Evolutionary conservation across 2,113 vertebrate genomes (phyloP).

Genomic region (Chiloscyllium plagiosum): DNA sequence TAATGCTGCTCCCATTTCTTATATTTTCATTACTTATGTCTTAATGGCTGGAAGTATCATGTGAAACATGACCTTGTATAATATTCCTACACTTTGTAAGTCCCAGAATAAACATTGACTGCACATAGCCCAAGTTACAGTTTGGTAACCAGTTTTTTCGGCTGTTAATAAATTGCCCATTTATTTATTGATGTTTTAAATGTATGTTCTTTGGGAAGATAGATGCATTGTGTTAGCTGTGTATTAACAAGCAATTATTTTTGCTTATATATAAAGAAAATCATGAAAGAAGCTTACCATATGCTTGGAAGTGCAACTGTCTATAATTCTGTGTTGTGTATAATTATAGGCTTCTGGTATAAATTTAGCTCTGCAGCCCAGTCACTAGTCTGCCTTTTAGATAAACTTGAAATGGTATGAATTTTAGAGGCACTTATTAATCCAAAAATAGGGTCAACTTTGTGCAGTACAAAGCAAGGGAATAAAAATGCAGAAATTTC

Average conservation of each 20-base stretch:
- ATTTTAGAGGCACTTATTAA: background rate
- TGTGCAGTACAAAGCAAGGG: background rate
- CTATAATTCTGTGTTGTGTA: background rate
- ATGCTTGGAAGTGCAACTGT: background rate
- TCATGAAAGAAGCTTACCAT: background rate
- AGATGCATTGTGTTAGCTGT: background rate
- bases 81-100: background rate
- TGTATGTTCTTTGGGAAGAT: background rate
- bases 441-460: background rate
- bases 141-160: background rate
- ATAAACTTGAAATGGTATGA: background rate
- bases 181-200: background rate
- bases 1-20: background rate
- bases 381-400: background rate
- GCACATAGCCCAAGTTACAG: background rate
- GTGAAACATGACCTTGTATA: background rate
- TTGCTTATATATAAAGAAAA: background rate
- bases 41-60: background rate
- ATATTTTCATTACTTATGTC: background rate
- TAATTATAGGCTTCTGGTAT: background rate
- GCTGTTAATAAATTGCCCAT: background rate
- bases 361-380: background rate
- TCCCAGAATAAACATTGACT: background rate
- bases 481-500: background rate
- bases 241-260: background rate